A percentile compares a stretch with the other conserved stretches of the same genome.
phyloP scores from a whole-genome alignment of 2,797 vertebrate genomes.

The Taeniopygia guttata region DNA sequence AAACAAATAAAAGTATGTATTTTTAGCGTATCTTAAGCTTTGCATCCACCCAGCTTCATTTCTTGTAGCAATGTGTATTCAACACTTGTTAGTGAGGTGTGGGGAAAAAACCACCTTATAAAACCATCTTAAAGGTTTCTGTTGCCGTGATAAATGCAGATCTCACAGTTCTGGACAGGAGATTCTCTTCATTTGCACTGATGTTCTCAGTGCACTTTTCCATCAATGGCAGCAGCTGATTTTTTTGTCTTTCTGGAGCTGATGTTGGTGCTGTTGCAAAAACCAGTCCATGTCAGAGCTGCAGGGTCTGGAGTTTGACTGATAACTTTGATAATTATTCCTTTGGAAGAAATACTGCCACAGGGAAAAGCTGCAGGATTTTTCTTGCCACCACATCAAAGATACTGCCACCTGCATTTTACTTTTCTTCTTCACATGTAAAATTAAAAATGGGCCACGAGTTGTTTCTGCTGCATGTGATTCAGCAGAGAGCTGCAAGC shows the following conservation, averaged over 20 bases:
- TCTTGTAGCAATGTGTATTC: not conserved
- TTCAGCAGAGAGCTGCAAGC: not conserved
- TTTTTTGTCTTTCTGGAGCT: not conserved
- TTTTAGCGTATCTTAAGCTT: not conserved
- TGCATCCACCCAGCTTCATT: not conserved
- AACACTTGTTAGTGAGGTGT: not conserved
- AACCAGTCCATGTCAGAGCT: not conserved
- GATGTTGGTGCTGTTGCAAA: not conserved
- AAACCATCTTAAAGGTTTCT: not conserved
- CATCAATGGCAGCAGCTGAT: not conserved
- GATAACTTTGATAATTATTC: not conserved
- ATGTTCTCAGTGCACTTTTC: not conserved
- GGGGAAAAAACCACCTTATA: not conserved
- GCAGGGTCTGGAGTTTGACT: not conserved
- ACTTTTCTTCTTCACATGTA: not conserved
- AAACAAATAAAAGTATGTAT: not conserved
- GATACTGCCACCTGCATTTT: not conserved
- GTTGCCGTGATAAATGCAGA: not conserved
- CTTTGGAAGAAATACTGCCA: not conserved
- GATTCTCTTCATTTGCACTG: not conserved
- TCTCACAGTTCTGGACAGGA: not conserved
- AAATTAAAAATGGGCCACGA: not conserved
- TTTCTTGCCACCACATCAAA: not conserved
- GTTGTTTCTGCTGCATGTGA: not conserved
- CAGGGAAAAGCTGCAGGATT: not conserved